Base-by-base conservation (phyloP, 1,140 invertebrate species). In the Drosophila simulans region DNA sequence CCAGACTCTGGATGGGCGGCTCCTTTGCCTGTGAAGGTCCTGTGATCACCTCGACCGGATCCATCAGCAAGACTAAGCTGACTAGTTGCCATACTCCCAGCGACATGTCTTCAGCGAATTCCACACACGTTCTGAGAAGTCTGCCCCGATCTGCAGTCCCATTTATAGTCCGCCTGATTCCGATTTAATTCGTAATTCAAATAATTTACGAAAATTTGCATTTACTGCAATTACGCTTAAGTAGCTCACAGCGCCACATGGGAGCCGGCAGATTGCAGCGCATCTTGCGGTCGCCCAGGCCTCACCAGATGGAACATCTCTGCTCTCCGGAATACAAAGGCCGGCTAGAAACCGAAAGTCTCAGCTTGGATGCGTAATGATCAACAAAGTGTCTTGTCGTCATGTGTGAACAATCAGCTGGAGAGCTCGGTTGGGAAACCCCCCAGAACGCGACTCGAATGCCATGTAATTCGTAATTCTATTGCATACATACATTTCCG, bases 121-220 rank as follows among this genome's bases (percentile, higher is more conserved):
- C 35, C 22, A 43, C 5, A 35, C 35, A 35, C 43, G 35, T 20
- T 71, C 55, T 80, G 54, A 43, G 56, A 25, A 11, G 37, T 40
- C n/a, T 42, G 15, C 40, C 37, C 25, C n/a, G 35, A 42, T 35
- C 13, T 17, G 34, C 40, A 5, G 39, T 12, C 45, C 17, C 70
- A 58, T 89, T 74, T 89, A 89, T 89, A 74, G 71, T n/a, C 35
- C 54, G 43, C 37, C 20, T 34, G 34, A 45, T 20, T 43, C n/a
- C 39, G 12, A 52, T 35, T 35, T n/a, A 35, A 52, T 15, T 56
- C 66, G 43, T 83, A 88, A 86, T 77, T 83, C 49, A 46, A 57
- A 60, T 83, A 72, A 89, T 88, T 88, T 79, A 70, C 7, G 54
- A 76, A 73, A 69, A 86, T 86, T 86, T 88, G 58, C 83, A 86